A percentile compares a stretch with the other conserved stretches of the same genome.
Conservation (phyloP, 2,888 invertebrate species). For the Malthinus seriepunctatus region DNA sequence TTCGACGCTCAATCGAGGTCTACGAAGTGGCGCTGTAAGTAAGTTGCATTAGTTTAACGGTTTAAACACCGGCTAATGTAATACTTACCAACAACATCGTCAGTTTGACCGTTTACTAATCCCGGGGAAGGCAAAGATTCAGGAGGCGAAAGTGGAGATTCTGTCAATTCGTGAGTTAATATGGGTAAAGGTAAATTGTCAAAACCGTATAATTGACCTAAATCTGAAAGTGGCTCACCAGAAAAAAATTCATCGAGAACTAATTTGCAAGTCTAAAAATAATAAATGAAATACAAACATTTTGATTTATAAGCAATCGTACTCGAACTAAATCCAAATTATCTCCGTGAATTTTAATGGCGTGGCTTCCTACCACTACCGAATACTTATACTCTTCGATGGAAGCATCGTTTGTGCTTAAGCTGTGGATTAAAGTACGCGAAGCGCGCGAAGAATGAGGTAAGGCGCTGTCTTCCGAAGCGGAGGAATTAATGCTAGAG, state of each 20-base stretch:
- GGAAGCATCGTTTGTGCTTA: conserved; percentile 81
- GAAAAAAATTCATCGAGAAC: conserved; percentile 85
- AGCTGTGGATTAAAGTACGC: conserved; percentile 73
- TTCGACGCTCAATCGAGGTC: conserved; percentile 48
- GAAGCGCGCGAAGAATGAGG: conserved; percentile 59
- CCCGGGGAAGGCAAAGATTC: conserved; percentile 47
- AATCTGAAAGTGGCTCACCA: conserved; percentile 52
- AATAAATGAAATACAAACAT: background rate
- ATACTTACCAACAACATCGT: conserved; percentile 18
- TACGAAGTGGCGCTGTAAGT: conserved; percentile 41
- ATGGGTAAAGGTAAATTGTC: conserved; percentile 52
- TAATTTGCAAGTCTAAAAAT: conserved; percentile 76
- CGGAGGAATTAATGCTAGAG: conserved; percentile 78
- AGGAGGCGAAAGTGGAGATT: conserved; percentile 46
- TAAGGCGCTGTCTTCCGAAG: conserved; percentile 64
- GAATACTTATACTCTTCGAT: conserved; percentile 89
- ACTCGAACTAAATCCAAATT: conserved; percentile 86
- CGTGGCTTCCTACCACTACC: conserved; percentile 76
- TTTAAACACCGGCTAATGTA: background rate
- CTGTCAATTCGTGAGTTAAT: conserved; percentile 38
- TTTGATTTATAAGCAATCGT: conserved; percentile 40
- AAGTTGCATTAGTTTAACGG: conserved; percentile 10
- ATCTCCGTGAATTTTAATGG: conserved; percentile 83
- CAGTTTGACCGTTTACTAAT: conserved; percentile 39
- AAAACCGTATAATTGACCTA: conserved; percentile 52